Percentiles rank a stretch among this genome's conserved stretches.
These are phyloP conservation scores for Temnothorax curvispinosus DNA, from an alignment of 1,140 invertebrate species.

Conservation along the genomic window DNA sequence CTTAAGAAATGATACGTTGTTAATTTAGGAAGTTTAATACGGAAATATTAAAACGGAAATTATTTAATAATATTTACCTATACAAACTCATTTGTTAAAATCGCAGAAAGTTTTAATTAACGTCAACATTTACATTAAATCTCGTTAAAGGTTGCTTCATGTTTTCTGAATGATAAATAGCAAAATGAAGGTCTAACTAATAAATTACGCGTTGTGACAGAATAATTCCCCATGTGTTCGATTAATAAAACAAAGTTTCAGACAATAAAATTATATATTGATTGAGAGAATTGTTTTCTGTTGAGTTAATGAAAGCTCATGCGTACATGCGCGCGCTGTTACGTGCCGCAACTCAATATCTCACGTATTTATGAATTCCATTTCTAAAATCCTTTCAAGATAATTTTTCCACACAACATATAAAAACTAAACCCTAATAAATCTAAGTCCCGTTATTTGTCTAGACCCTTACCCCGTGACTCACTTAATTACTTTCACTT, in stretches of 20 bases:
- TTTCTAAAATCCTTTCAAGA: no score
- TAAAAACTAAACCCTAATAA: no score
- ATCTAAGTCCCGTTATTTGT: no score
- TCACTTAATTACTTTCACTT: no score
- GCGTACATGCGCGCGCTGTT: not conserved
- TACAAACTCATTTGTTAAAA: not conserved
- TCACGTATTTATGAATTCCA: no score
- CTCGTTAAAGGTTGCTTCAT: not conserved
- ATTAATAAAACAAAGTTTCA: slow-evolving; percentile 1
- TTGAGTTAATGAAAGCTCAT: not conserved
- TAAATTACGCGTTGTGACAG: not conserved
- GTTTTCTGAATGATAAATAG: not conserved
- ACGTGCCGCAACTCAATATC: no score
- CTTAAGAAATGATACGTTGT: not conserved
- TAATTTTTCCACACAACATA: no score
- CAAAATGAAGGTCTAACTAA: not conserved
- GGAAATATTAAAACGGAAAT: not conserved
- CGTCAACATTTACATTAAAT: not conserved
- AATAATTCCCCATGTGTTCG: not conserved
- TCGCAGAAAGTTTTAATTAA: not conserved
- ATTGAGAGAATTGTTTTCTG: not conserved
- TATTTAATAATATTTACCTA: not conserved
- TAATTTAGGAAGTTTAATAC: not conserved
- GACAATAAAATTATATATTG: not conserved
- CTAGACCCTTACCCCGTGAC: no score